These are phyloP conservation scores for Okamejei kenojei DNA, from an alignment of 2,797 vertebrate species.

Conservation along the genomic window DNA sequence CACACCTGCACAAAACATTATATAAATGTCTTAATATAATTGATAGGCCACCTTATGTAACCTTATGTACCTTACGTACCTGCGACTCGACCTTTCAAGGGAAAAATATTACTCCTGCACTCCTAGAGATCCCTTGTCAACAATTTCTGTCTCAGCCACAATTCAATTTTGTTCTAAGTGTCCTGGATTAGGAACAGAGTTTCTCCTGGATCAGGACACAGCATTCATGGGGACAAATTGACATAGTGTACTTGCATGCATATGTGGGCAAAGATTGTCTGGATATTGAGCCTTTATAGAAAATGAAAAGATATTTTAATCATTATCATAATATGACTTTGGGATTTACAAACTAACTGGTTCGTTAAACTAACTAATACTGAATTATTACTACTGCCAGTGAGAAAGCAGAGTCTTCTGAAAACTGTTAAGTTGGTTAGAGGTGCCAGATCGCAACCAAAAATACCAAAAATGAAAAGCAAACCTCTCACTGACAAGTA, in stretches of 20 bases:
- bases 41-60: no score
- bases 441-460: conserved; percentile 36
- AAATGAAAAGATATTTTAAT: not conserved
- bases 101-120: no score
- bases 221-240: no score
- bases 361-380: not conserved
- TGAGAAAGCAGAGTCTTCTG: conserved; percentile 22
- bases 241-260: no score
- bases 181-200: not conserved
- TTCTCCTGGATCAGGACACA: not conserved
- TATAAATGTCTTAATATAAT: no score
- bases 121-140: no score
- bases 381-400: not conserved
- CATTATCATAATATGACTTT: not conserved
- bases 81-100: no score
- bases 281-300: not conserved
- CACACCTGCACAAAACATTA: no score
- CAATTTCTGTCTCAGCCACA: no score
- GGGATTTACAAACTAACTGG: not conserved
- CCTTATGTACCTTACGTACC: no score
- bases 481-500: not conserved
- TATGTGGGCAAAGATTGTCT: not conserved
- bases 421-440: conserved; percentile 41
- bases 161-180: not conserved
- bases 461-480: not conserved